phyloP scores from a whole-genome alignment of 1,140 invertebrate genomes.

The Platyscapa corneri region DNA sequence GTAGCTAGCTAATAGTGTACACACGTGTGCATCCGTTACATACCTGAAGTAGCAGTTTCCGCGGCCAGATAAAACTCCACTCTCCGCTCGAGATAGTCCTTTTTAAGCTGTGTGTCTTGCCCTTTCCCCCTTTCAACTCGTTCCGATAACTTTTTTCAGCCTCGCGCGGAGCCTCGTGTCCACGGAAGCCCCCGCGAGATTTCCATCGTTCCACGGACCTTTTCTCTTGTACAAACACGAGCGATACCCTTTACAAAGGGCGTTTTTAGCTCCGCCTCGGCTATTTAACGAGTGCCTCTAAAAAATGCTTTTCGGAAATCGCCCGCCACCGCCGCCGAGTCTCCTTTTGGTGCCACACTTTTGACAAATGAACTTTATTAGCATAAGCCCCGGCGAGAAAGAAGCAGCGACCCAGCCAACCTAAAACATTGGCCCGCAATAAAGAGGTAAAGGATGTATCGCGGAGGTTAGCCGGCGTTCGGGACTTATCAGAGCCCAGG shows the following conservation, averaged over 20 bases:
- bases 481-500: too few species aligned
- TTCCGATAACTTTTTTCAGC: not conserved
- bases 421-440: too few species aligned
- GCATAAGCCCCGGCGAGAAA: too few species aligned
- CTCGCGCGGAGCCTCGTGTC: not conserved
- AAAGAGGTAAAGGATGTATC: too few species aligned
- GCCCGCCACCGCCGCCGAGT: too few species aligned
- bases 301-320: too few species aligned
- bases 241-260: not conserved
- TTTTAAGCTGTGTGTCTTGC: slow-evolving; percentile 7
- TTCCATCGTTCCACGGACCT: not conserved
- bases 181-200: not conserved
- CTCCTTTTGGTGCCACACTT: too few species aligned
- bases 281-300: too few species aligned
- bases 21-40: not conserved
- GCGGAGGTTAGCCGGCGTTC: too few species aligned
- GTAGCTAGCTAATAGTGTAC: not conserved
- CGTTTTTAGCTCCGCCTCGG: not conserved
- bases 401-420: too few species aligned
- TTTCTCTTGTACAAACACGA: not conserved
- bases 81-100: not conserved
- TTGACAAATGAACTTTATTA: too few species aligned
- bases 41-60: slow-evolving; percentile 3
- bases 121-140: not conserved
- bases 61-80: not conserved